A percentile compares a stretch with the other conserved stretches of the same genome.
Evolutionary conservation across 2,797 vertebrate species (phyloP).

Genomic region (Cercopithecus mitis): DNA sequence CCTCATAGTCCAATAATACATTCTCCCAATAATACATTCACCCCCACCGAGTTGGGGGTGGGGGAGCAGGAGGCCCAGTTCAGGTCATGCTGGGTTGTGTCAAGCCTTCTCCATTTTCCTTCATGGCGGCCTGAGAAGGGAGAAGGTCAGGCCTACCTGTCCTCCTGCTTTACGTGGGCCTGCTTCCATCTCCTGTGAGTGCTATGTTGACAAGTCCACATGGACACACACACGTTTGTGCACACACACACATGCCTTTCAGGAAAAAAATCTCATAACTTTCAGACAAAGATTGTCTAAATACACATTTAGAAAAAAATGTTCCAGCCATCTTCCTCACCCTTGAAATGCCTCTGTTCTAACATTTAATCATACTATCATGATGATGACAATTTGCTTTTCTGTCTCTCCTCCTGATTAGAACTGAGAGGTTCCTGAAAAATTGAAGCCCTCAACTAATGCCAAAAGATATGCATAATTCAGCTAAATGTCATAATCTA

Average conservation of each 20-base stretch:
- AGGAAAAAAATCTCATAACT: not conserved
- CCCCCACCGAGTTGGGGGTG: not conserved
- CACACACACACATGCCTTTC: not conserved
- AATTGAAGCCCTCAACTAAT: not conserved
- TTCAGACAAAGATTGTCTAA: not conserved
- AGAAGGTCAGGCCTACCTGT: not conserved
- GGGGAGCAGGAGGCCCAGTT: not conserved
- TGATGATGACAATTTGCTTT: not conserved
- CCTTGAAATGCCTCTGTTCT: not conserved
- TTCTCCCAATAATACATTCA: not conserved
- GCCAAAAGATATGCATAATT: not conserved
- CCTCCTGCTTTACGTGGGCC: not conserved
- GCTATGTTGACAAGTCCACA: not conserved
- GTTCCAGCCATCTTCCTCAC: not conserved
- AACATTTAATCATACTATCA: not conserved
- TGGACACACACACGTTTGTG: too few relatives aligned
- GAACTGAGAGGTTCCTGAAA: not conserved
- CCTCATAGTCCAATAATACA: not conserved
- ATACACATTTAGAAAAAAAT: not conserved
- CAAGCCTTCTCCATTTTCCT: not conserved
- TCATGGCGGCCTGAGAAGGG: not conserved
- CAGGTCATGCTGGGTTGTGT: not conserved
- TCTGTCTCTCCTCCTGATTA: not conserved
- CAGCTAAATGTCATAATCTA: not conserved
- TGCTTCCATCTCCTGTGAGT: not conserved